Conservation (phyloP, 2,888 invertebrate genomes). For the Caenorhabditis sp. region DNA sequence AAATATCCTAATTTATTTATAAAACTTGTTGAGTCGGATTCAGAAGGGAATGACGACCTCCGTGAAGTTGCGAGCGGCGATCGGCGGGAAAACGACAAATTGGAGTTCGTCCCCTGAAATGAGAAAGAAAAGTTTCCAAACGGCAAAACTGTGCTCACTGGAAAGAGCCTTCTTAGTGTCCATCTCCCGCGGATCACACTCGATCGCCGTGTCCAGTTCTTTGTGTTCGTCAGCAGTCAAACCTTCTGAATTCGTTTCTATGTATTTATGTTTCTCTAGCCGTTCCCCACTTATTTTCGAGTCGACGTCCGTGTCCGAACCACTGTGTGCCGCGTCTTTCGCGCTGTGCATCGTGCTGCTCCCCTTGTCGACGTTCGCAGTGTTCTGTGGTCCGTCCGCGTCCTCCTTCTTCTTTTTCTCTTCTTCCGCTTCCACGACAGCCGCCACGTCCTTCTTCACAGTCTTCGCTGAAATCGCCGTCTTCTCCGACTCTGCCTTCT, state of each 20-base stretch:
- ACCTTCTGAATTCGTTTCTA: no score
- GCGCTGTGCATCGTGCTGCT: constrained; percentile 10
- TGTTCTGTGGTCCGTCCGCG: constrained; percentile 21
- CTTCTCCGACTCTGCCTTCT: constrained; percentile 2
- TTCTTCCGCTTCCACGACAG: constrained; percentile 12
- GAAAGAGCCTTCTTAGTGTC: constrained; percentile 37
- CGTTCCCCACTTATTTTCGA: neutral
- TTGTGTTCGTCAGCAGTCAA: constrained; percentile 9
- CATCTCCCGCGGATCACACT: constrained; percentile 31
- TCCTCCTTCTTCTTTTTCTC: constrained; percentile 32
- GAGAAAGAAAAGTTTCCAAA: neutral
- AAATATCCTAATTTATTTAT: no score
- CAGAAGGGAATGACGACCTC: constrained; percentile 36
- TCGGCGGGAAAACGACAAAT: constrained; percentile 32
- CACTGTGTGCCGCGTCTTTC: constrained; percentile 16
- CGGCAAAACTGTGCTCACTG: constrained; percentile 13
- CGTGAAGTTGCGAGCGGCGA: constrained; percentile 16
- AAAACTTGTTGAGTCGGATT: no score
- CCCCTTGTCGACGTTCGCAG: constrained; percentile 25
- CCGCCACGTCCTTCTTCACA: neutral
- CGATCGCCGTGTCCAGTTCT: constrained; percentile 51
- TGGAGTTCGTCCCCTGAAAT: constrained; percentile 50
- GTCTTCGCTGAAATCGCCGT: neutral
- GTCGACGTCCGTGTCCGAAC: constrained; percentile 7
- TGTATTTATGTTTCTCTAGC: no score